A percentile compares a stretch with the other conserved stretches of the same genome.
These are phyloP conservation scores for Gila orcuttii DNA, from an alignment of 2,113 vertebrate species.

Conservation along the genomic window DNA sequence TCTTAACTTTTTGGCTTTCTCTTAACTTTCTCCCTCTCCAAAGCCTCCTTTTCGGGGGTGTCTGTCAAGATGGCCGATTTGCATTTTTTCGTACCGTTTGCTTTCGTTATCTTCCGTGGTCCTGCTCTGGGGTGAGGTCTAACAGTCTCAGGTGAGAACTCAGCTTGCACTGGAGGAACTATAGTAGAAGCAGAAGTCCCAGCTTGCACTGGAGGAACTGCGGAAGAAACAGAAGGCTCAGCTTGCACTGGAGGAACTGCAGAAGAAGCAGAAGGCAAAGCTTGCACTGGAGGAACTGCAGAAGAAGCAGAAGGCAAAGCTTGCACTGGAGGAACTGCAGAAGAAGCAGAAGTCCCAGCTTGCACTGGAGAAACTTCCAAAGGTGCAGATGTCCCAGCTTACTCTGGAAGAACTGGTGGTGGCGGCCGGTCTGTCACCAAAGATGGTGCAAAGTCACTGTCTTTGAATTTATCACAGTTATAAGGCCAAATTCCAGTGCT, in stretches of 20 bases:
- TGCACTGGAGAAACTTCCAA: too few relatives aligned
- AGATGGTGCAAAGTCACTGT: not conserved
- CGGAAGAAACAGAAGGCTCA: too few relatives aligned
- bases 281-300: not conserved
- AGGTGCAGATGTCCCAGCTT: not conserved
- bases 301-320: too few relatives aligned
- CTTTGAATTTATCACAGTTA: not conserved
- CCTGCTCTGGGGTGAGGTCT: slow-evolving; percentile 18
- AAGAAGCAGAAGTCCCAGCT: too few relatives aligned
- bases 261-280: not conserved
- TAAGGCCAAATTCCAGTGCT: too few relatives aligned
- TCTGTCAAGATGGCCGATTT: slow-evolving; percentile 8
- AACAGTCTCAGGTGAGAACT: slow-evolving; percentile 9
- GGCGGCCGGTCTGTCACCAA: too few relatives aligned
- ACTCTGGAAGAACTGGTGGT: too few relatives aligned
- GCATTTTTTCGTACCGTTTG: not conserved
- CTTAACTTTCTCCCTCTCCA: slow-evolving; percentile 2
- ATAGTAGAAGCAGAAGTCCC: not conserved
- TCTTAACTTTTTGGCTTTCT: slow-evolving; percentile 6
- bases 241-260: too few relatives aligned
- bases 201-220: too few relatives aligned
- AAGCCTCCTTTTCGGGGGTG: not conserved
- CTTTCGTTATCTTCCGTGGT: not conserved
- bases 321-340: too few relatives aligned
- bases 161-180: not conserved